These are phyloP conservation scores for Ptychochromis oligacanthus DNA, from an alignment of 2,113 vertebrate genomes.

Conservation along the genomic window DNA sequence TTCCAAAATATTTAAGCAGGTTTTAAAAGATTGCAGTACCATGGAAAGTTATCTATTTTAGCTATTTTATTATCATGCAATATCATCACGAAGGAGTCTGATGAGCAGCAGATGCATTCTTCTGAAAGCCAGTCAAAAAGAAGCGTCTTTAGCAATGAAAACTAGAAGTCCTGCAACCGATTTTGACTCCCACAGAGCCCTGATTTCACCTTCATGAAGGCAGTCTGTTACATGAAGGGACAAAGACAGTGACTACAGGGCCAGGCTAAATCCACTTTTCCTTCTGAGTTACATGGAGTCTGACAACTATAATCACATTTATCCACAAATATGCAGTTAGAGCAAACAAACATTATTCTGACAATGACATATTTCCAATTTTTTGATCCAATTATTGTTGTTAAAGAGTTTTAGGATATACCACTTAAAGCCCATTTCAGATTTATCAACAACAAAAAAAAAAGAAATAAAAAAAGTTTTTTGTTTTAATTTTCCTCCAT, in stretches of 20 bases:
- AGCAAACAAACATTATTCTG: too few species aligned
- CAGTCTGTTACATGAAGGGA: neutral
- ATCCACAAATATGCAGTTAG: too few species aligned
- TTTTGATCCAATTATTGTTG: fast-evolving
- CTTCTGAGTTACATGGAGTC: neutral
- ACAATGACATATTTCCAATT: neutral
- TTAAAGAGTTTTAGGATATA: neutral
- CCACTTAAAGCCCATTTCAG: too few species aligned
- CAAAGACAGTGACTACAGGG: neutral
- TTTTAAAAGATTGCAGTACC: fast-evolving
- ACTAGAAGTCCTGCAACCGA: too few species aligned
- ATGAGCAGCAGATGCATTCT: neutral
- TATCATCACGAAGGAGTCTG: neutral
- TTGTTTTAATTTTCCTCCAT: neutral
- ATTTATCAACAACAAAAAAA: too few species aligned
- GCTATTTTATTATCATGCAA: too few species aligned
- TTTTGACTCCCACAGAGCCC: neutral
- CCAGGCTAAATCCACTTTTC: too few species aligned
- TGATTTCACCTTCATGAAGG: neutral
- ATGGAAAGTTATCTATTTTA: neutral
- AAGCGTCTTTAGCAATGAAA: too few species aligned
- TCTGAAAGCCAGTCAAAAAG: neutral
- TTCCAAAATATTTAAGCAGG: neutral
- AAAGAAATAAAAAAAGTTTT: too few species aligned
- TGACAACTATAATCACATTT: neutral